A percentile compares a stretch with the other conserved stretches of the same genome.
phyloP scores from a whole-genome alignment of 2,888 invertebrate species.

The Dimorphilus gyrociliatus region DNA sequence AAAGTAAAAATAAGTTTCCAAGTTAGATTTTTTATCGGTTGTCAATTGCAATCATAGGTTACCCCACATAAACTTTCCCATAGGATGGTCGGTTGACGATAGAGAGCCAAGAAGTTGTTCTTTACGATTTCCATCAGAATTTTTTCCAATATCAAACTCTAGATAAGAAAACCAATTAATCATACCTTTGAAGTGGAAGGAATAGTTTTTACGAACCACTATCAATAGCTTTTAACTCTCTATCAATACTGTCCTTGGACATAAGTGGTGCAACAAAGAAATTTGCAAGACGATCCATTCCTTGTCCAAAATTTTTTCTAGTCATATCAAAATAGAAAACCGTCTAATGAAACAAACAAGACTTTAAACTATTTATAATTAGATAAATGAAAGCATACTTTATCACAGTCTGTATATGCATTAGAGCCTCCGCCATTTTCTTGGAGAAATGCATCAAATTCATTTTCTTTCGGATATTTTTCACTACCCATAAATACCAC shows the following conservation, averaged over 20 bases:
- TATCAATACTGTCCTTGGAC: slow-evolving; percentile 62
- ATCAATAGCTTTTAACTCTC: slow-evolving; percentile 72
- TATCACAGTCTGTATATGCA: slow-evolving; percentile 70
- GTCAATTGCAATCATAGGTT: no score
- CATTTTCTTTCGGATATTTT: slow-evolving; percentile 70
- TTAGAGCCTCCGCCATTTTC: slow-evolving; percentile 64
- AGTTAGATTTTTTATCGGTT: no score
- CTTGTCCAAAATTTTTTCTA: slow-evolving; percentile 55
- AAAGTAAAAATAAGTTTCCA: neutral
- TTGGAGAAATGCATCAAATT: slow-evolving; percentile 58
- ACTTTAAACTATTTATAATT: neutral
- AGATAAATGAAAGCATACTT: slow-evolving; percentile 12
- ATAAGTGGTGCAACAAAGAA: slow-evolving; percentile 72
- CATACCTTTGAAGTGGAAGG: neutral
- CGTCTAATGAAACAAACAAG: slow-evolving; percentile 41
- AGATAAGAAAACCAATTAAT: slow-evolving; percentile 6
- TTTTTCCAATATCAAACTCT: slow-evolving; percentile 67
- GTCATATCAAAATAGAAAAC: slow-evolving; percentile 75
- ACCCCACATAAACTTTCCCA: slow-evolving; percentile 65
- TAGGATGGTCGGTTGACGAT: slow-evolving; percentile 50
- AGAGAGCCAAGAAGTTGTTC: slow-evolving; percentile 57
- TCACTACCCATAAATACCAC: slow-evolving; percentile 86
- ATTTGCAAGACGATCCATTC: slow-evolving; percentile 70
- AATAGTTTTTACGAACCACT: slow-evolving; percentile 46
- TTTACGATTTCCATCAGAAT: slow-evolving; percentile 55